Conservation (phyloP, 2,888 invertebrate genomes). For the Eubasilissa splendida region DNA sequence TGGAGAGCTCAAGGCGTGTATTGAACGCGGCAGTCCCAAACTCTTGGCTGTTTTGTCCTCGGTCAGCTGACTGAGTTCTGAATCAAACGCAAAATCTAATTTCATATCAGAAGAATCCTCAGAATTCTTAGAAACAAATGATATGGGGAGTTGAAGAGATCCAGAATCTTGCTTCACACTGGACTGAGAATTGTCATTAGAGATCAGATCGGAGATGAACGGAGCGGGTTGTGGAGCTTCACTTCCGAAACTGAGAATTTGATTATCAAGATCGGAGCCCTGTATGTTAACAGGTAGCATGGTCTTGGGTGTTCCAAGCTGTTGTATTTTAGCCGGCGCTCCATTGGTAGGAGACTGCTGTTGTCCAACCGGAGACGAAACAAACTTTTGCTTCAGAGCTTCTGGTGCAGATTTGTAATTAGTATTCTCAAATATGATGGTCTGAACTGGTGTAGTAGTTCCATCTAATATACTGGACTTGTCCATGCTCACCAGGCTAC, state of each 20-base stretch:
- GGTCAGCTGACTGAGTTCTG: constrained; percentile 82
- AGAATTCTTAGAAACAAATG: constrained; percentile 76
- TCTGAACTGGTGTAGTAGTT: constrained; percentile 86
- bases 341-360: constrained; percentile 64
- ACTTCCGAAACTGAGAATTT: constrained; percentile 66
- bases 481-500: constrained; percentile 64
- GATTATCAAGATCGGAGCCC: constrained; percentile 70
- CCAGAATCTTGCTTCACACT: constrained; percentile 68
- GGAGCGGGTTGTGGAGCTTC: constrained; percentile 68
- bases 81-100: constrained; percentile 91
- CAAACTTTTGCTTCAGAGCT: constrained; percentile 77
- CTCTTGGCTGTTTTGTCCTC: constrained; percentile 78
- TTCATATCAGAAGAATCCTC: constrained; percentile 92
- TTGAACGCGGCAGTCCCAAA: constrained; percentile 72
- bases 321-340: constrained; percentile 40
- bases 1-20: constrained; percentile 74
- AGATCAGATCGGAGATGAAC: constrained; percentile 70
- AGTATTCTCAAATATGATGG: constrained; percentile 93
- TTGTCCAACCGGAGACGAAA: constrained; percentile 67
- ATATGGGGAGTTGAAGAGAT: constrained; percentile 76
- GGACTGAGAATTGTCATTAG: constrained; percentile 64
- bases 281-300: constrained; percentile 39
- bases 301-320: constrained; percentile 61
- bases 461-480: constrained; percentile 79
- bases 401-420: constrained; percentile 86